Base-by-base conservation (phyloP, 1,140 invertebrate species). In the Drosophila ironensis region DNA sequence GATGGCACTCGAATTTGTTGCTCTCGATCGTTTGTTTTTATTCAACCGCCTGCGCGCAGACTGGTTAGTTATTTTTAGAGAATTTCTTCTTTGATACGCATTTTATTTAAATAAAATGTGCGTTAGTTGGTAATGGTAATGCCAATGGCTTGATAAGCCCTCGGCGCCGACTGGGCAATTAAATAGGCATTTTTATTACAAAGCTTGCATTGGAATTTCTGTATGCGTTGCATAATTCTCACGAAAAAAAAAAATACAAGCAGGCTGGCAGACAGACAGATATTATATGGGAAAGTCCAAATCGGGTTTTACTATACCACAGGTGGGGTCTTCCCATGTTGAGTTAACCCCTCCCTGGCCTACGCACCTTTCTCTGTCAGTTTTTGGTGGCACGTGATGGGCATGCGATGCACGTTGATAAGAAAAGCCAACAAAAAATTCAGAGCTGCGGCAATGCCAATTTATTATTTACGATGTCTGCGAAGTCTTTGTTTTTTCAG, bases 31-130 rank as follows among this genome's bases (percentile, higher is more conserved):
- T 41, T 67, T 45, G 37, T 51, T 52, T 68, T 47, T 47, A 52
- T 47, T 72, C 30, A 46, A 8, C 57, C 57, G 40, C 40, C 53
- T 61, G 45, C 57, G 54, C 20, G 2, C 17, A 11, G 44, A 47
- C 37, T 63, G 38, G 38, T 60, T 54, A 47, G 48, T 73, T 82
- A 82, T 82, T 84, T 84, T 74, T 82, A 86, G 73, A 81, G 19
- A 73, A 82, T 82, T 84, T 73, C 73, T 74, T 78, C 38, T n/a
- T n/a, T n/a, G 53, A 8, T 12, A 11, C 14, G 19, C 12, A 84
- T 82, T n/a, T n/a, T n/a, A n/a, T n/a, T 82, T 84, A 70, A 82
- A 78, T 82, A 78, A 82, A 53, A 70, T 84, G 72, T 77, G 67
- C 72, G 56, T 70, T 75, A 66, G 48, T 17, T 38, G 59, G 53